Percentiles rank a stretch among this genome's conserved stretches.
These are phyloP conservation scores for Epinephelus moara DNA, from an alignment of 2,113 vertebrate genomes.

Conservation along the genomic window DNA sequence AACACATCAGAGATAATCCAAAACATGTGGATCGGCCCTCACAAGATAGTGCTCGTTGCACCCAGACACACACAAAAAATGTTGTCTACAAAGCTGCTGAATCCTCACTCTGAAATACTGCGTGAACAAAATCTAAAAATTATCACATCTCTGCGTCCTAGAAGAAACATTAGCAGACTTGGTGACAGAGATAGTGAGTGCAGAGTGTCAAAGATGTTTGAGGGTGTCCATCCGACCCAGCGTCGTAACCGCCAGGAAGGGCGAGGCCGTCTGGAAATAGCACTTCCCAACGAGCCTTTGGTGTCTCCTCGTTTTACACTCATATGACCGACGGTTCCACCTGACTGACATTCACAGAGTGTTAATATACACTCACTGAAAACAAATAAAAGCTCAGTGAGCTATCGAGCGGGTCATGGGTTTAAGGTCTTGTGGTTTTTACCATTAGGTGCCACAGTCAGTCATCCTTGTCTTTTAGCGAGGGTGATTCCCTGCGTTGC, in stretches of 20 bases:
- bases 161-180: conserved; percentile 59
- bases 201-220: conserved; percentile 65
- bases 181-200: conserved; percentile 72
- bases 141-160: conserved; percentile 27
- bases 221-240: conserved; percentile 52
- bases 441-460: conserved; percentile 46
- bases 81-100: conserved; percentile 22
- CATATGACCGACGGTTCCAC: conserved; percentile 65
- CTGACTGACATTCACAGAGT: conserved; percentile 68
- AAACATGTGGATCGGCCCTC: conserved; percentile 33
- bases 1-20: conserved; percentile 57
- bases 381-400: conserved; percentile 74
- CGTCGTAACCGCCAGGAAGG: conserved; percentile 53
- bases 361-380: conserved; percentile 64
- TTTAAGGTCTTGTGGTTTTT: conserved; percentile 50
- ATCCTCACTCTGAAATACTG: not conserved
- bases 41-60: conserved; percentile 12
- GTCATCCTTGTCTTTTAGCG: conserved; percentile 41
- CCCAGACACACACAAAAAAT: not conserved
- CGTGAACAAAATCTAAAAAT: conserved; percentile 40
- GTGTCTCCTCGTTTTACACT: conserved; percentile 78
- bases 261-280: conserved; percentile 78
- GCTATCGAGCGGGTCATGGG: conserved; percentile 28
- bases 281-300: conserved; percentile 58
- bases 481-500: conserved; percentile 47